Conservation (phyloP, 2,797 vertebrate genomes). For the Protonibea diacanthus region DNA sequence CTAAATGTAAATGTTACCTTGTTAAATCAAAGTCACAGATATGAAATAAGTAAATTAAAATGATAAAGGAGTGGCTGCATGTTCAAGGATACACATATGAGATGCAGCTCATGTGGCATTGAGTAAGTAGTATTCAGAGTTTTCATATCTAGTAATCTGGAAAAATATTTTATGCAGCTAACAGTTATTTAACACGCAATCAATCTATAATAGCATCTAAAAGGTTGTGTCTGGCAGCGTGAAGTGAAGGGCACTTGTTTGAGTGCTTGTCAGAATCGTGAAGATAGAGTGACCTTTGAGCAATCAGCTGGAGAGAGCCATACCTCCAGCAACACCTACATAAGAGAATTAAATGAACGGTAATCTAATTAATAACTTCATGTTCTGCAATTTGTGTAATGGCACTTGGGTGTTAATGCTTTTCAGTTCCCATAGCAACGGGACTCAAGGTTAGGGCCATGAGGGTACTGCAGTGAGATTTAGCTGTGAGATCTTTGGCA, state of each 20-base stretch:
- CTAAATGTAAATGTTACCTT: neutral
- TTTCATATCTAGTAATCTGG: neutral
- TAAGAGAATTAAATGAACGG: slow-evolving; percentile 44
- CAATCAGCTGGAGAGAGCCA: slow-evolving; percentile 23
- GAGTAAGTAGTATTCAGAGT: neutral
- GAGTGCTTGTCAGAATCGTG: slow-evolving; percentile 22
- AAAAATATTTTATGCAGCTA: neutral
- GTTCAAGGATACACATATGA: too few relatives aligned
- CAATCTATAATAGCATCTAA: neutral
- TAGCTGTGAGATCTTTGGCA: slow-evolving; percentile 52
- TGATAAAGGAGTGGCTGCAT: neutral
- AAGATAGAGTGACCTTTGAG: slow-evolving; percentile 56
- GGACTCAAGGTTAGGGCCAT: slow-evolving; percentile 27
- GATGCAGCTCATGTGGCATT: neutral
- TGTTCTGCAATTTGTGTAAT: slow-evolving; percentile 61
- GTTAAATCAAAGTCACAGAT: neutral
- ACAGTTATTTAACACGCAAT: neutral
- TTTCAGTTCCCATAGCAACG: slow-evolving; percentile 74
- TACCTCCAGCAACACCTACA: slow-evolving; percentile 29
- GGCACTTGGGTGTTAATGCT: slow-evolving; percentile 54
- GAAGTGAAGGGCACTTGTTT: slow-evolving; percentile 49
- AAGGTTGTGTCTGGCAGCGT: slow-evolving; percentile 7
- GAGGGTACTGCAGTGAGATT: slow-evolving; percentile 52
- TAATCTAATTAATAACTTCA: slow-evolving; percentile 69
- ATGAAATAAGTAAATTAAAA: neutral